Evolutionary conservation across 2,113 vertebrate species (phyloP), one percentile per base, ranked within the genome.

Genomic region (Lepidothrix coronata): DNA sequence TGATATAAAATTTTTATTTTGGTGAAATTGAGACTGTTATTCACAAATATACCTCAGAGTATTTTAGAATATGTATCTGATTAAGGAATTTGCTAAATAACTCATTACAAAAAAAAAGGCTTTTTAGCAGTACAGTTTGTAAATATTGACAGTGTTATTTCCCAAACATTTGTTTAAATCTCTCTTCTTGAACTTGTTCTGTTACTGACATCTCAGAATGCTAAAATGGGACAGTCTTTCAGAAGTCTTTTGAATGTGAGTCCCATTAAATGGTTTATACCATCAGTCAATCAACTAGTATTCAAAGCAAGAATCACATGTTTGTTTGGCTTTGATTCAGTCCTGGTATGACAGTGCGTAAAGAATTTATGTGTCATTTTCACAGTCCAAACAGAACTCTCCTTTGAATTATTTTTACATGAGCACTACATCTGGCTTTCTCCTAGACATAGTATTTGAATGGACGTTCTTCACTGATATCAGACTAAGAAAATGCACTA

Each of bases 181-280:
- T 88, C 12, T 92, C 12, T 88, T 90, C 25, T 80, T 83, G 54
- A 85, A 70, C 55, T 76, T 89, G 21, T 33, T 35, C 39, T 76
- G 14, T 92, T 80, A 73, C 58, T 92, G 63, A 62, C 59, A 58
- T 85, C 67, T 93, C 79, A 66, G 43, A 83, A 84, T 71, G 49
- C 55, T 94, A n/a, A 93, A 92, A 93, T n/a, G 46, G 85, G 71
- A 49, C 37, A 86, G 35, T 77, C 35, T 86, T 88, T 81, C 79
- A 88, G 39, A 37, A 82, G 44, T 55, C 46, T 88, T 90, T 76
- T 80, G 46, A 79, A 52, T 61, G 23, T 57, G 19, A 54, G n/a
- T 73, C 41, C 68, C 19, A 92, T 93, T 93, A 91, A 86, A 81
- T 67, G 35, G 33, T 88, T 92, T 88, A 81, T 85, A 96, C 57